Evolutionary conservation across 2,113 vertebrate genomes (phyloP), one percentile per base, ranked within the genome.

Genomic region (Aspiorhynchus laticeps): DNA sequence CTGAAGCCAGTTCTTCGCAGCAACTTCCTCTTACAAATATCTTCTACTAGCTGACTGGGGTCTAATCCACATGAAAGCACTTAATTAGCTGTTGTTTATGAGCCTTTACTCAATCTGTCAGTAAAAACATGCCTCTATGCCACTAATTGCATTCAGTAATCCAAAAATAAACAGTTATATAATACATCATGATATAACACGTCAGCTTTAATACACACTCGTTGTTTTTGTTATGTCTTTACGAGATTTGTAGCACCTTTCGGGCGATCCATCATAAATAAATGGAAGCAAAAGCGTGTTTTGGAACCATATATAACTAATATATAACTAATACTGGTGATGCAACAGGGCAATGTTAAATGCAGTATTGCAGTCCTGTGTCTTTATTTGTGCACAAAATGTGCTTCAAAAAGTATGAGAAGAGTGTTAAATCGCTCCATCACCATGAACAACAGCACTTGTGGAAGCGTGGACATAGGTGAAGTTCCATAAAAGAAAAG

Each of bases 51-150:
- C 4, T 65, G 24, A 76, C 15, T 53, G 56, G 76, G 21, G 31
- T 86, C 80, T 83, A 79, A 17, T 84, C 61, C 51, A 69, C 59
- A 61, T 88, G 78, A 81, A 86, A 79, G n/a, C 28, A 26, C n/a
- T 83, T 71, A 69, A 76, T 86, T 75, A 82, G 21, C 26, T 76
- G n/a, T 5, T 33, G 36, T 67, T 38, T 77, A 59, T 77, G 56
- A 51, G 48, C 71, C 14, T 82, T 85, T 36, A 41, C 46, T 78
- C 53, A 74, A 67, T 38, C 71, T 59, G 12, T 88, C 56, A 31
- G 26, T 80, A 78, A 78, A 85, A 85, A 67, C 53, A 41, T 73
- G 56, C 33, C 26, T 69, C 33, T 80, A 65, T 59, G 63, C 65
- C 3, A 61, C 41, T 85, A 85, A 88, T 86, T 83, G 78, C 19